A percentile compares a stretch with the other conserved stretches of the same genome.
These are phyloP conservation scores for Dicaeum eximium DNA, from an alignment of 2,113 vertebrate genomes.

Conservation along the genomic window DNA sequence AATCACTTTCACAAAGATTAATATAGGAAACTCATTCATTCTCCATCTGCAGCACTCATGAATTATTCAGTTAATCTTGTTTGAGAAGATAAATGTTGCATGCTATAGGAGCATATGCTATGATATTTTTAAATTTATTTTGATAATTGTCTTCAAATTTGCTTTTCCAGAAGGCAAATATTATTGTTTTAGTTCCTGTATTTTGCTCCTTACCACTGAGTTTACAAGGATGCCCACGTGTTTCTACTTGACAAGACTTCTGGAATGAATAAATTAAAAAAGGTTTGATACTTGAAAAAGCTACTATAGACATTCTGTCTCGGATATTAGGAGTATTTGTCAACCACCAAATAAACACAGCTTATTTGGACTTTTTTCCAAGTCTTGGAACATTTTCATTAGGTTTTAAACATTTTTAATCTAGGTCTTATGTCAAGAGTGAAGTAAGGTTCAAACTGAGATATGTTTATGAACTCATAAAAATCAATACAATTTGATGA, in stretches of 20 bases:
- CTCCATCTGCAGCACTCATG: background rate
- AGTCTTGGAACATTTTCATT: background rate
- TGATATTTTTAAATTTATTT: background rate
- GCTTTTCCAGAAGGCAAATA: background rate
- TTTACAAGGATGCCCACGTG: background rate
- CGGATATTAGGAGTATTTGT: background rate
- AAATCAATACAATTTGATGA: background rate
- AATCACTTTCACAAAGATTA: background rate
- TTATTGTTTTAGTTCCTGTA: background rate
- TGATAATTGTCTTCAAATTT: background rate
- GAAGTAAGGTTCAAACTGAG: background rate
- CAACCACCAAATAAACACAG: background rate
- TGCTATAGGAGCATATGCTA: background rate
- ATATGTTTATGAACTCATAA: background rate
- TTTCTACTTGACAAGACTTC: background rate
- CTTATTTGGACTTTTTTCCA: background rate
- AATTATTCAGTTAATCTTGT: slow-evolving; percentile 1
- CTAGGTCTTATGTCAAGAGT: background rate
- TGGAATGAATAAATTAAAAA: background rate
- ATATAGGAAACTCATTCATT: background rate
- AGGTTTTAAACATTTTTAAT: background rate
- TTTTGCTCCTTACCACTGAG: background rate
- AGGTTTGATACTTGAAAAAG: background rate
- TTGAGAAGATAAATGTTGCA: background rate
- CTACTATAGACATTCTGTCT: background rate